These are phyloP conservation scores for Chaetogeoica ovagalla DNA, from an alignment of 2,888 invertebrate genomes.

Conservation along the genomic window DNA sequence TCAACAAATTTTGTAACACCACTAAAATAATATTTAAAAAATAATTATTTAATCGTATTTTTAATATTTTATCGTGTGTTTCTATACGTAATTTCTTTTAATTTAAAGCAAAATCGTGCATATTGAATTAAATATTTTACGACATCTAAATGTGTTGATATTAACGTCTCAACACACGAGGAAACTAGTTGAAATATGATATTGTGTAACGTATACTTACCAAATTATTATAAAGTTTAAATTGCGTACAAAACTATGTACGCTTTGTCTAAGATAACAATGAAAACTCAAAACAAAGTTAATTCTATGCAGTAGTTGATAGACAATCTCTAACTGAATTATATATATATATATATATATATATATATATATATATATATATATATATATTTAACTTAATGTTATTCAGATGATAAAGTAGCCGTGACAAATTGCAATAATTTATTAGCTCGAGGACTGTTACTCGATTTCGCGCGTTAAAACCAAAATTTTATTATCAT, in stretches of 20 bases:
- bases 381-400: background rate
- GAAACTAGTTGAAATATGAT: conserved; percentile 5
- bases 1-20: too few relatives aligned
- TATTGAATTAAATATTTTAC: background rate
- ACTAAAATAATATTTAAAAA: too few relatives aligned
- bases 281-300: conserved; percentile 23
- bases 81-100: too few relatives aligned
- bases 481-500: too few relatives aligned
- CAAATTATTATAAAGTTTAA: background rate
- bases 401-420: too few relatives aligned
- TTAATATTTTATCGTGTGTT: too few relatives aligned
- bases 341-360: background rate
- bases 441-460: too few relatives aligned
- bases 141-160: background rate
- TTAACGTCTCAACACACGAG: background rate
- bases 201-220: background rate
- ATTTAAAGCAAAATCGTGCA: background rate
- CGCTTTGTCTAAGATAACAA: conserved; percentile 15
- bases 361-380: too few relatives aligned
- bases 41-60: background rate
- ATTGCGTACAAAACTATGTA: background rate
- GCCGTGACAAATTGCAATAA: too few relatives aligned
- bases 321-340: conserved; percentile 8
- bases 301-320: background rate
- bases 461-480: too few relatives aligned